Percentiles rank a stretch among this genome's conserved stretches.
phyloP scores from a whole-genome alignment of 1,140 invertebrate species.

The Papilio helenus region DNA sequence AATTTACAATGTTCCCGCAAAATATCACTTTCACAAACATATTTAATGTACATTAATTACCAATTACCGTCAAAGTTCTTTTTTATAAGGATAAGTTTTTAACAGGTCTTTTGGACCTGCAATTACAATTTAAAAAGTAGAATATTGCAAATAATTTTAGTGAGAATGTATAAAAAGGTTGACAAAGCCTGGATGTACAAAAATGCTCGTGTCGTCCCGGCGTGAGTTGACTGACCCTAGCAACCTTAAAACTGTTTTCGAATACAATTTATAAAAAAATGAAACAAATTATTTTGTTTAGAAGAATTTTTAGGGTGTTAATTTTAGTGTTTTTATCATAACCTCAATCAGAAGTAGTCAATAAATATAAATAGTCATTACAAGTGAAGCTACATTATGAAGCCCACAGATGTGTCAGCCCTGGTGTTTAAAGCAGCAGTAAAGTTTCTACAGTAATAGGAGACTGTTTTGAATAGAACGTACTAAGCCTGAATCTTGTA shows the following conservation, averaged over 20 bases:
- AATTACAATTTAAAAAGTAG: no score
- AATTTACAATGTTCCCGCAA: conserved; percentile 13
- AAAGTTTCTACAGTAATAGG: conserved; percentile 6
- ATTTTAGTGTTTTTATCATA: background rate
- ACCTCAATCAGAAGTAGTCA: background rate
- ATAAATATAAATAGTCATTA: background rate
- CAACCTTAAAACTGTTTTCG: background rate
- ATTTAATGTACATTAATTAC: background rate
- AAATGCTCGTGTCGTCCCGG: background rate
- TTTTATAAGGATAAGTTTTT: no score
- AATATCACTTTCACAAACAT: conserved; percentile 15
- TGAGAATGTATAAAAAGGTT: background rate
- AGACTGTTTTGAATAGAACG: conserved; percentile 1
- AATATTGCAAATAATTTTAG: background rate
- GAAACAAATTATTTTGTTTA: background rate
- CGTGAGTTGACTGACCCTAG: background rate
- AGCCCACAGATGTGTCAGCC: background rate
- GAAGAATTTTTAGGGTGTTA: background rate
- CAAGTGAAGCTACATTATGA: background rate
- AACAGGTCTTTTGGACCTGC: background rate
- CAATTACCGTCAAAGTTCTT: no score
- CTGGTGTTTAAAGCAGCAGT: background rate
- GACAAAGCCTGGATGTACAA: background rate
- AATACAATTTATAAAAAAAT: background rate
- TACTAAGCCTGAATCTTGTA: background rate